Evolutionary conservation across 2,113 vertebrate species (phyloP).

Genomic region (Cebus imitator): DNA sequence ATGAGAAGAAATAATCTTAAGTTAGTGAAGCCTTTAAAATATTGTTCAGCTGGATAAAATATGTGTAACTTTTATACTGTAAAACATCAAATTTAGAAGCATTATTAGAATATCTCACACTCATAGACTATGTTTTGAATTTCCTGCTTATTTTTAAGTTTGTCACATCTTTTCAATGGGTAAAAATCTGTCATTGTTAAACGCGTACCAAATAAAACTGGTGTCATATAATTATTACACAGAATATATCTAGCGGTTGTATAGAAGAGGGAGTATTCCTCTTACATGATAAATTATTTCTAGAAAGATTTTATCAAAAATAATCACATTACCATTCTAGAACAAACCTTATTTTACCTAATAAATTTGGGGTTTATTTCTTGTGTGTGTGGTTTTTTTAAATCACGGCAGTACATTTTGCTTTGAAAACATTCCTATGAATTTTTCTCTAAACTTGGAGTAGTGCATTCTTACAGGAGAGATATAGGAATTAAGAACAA

Average conservation of each 20-base stretch:
- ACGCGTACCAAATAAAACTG: not conserved
- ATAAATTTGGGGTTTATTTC: not conserved
- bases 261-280: not conserved
- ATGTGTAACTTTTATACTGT: not conserved
- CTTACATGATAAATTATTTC: conserved; percentile 28
- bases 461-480: conserved; percentile 10
- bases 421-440: conserved; percentile 1
- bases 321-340: not conserved
- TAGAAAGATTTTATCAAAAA: not conserved
- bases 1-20: not conserved
- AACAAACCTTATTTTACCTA: not conserved
- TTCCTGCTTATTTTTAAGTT: conserved; percentile 35
- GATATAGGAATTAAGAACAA: conserved; percentile 41
- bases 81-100: conserved; percentile 18
- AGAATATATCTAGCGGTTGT: not conserved
- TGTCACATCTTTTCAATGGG: not conserved
- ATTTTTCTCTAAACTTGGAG: not conserved
- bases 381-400: too few species aligned
- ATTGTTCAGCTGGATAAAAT: not conserved
- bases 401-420: conserved; percentile 9
- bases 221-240: conserved; percentile 8
- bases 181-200: conserved; percentile 33
- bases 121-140: not conserved
- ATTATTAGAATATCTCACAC: conserved; percentile 12
- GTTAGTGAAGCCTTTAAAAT: not conserved